Percentiles rank a stretch among this genome's conserved stretches.
These are phyloP conservation scores for Conus betulinus DNA, from an alignment of 1,140 invertebrate genomes.

Conservation along the genomic window DNA sequence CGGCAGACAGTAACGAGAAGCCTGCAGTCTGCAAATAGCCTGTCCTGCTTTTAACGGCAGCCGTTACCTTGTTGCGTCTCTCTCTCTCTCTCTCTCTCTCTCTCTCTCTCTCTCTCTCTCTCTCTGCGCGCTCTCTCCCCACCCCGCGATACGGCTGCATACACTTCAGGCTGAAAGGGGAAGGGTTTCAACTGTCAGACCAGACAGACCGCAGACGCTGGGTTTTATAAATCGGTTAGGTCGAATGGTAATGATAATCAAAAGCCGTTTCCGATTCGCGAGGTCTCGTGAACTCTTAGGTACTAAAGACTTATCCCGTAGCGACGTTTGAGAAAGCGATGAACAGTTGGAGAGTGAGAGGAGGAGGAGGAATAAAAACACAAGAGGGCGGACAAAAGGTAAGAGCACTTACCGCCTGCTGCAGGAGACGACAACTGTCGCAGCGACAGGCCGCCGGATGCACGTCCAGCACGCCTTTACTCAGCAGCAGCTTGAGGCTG, in stretches of 20 bases:
- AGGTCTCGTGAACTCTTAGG: neutral
- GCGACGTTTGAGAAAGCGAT: neutral
- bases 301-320: neutral
- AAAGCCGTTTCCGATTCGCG: too few relatives aligned
- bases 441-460: constrained; percentile 76
- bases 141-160: neutral
- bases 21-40: too few relatives aligned
- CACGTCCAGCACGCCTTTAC: constrained; percentile 76
- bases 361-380: neutral
- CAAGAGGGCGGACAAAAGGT: neutral
- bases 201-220: neutral
- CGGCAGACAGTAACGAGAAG: too few relatives aligned
- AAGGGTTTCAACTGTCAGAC: neutral
- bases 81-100: too few relatives aligned
- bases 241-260: neutral
- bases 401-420: constrained; percentile 52
- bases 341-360: too few relatives aligned
- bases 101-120: neutral
- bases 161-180: neutral
- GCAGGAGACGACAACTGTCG: constrained; percentile 66
- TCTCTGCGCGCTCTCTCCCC: neutral
- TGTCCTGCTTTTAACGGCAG: too few relatives aligned
- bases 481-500: constrained; percentile 77
- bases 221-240: neutral
- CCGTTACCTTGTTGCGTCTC: neutral